Base-by-base conservation (phyloP, 1,140 invertebrate genomes). In the Rhyacophila brunnea region DNA sequence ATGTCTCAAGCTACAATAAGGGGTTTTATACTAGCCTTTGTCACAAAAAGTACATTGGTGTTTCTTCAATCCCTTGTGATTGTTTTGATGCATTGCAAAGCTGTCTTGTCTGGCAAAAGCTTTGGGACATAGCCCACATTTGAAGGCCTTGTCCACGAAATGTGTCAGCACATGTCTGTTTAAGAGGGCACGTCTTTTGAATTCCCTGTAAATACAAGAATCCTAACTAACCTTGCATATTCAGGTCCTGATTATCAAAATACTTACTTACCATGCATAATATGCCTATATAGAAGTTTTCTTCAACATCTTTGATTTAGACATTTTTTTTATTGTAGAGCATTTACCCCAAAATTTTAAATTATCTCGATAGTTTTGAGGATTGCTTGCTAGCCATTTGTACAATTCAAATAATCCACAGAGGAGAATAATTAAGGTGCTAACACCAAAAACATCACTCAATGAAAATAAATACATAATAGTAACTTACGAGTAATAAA, bases 1-100 rank as follows among this genome's bases (percentile, higher is more conserved):
- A n/a, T n/a, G n/a, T n/a, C n/a, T n/a, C 40, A 42, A 14, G 11
- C 10, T 10, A 14, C 3, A 18, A 42, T 15, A 9, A 19, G 17
- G 17, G 13, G 63, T 60, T 58, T 64, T 28, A 5, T 28, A 28
- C 4, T 28, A 5, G 74, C 73, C 73, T 67, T 85, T 86, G 34
- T 79, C 76, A 60, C 85, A 87, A 9, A 79, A 67, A 6, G 73
- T 69, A 66, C 84, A 87, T 15, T 79, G 73, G 64, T 85, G 82
- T 28, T 81, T 80, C 19, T 82, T 77, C 40, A 78, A 76, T 0
- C 77, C 69, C 53, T 77, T 78, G 62, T 84, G 82, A 9, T 71
- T 67, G 64, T 74, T 68, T 46, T 67, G 64, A 44, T 77, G 74
- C 1, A 66, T 62, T 10, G 73, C 59, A 13, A 77, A 60, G 38